Evolutionary conservation across 2,888 invertebrate species (phyloP).

Genomic region (Diarsia mendica): DNA sequence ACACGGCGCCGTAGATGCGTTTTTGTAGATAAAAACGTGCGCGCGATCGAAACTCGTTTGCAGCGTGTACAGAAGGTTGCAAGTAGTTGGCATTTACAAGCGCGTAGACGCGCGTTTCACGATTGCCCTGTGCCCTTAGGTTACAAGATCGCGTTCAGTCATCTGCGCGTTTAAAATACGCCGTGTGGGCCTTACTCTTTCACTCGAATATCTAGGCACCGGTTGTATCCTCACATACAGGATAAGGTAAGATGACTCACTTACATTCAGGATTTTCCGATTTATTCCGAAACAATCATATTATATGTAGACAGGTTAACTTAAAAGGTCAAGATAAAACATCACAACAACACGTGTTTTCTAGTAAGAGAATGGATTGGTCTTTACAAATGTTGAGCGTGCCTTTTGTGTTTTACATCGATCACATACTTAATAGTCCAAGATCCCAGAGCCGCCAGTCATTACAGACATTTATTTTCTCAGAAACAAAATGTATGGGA

Average conservation of each 20-base stretch:
- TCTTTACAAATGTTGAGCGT: neutral
- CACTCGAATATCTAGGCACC: neutral
- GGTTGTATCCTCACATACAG: neutral
- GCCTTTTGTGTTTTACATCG: neutral
- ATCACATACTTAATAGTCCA: neutral
- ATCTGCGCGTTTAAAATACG: too few species aligned
- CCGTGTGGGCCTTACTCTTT: neutral
- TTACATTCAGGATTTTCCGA: neutral
- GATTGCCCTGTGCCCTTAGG: too few species aligned
- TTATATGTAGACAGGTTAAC: neutral
- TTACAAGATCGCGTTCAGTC: too few species aligned
- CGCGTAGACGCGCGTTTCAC: too few species aligned
- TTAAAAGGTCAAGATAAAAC: neutral
- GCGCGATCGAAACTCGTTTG: too few species aligned
- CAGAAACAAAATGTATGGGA: too few species aligned
- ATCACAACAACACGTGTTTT: neutral
- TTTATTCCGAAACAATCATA: conserved; percentile 1
- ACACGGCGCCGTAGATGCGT: too few species aligned
- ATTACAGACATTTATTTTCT: too few species aligned
- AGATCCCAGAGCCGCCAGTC: too few species aligned
- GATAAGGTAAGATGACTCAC: neutral
- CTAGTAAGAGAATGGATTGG: neutral
- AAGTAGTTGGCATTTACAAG: too few species aligned
- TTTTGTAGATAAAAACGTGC: too few species aligned
- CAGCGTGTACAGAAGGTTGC: too few species aligned